Base-by-base conservation (phyloP, 2,797 vertebrate genomes). In the Netta rufina region DNA sequence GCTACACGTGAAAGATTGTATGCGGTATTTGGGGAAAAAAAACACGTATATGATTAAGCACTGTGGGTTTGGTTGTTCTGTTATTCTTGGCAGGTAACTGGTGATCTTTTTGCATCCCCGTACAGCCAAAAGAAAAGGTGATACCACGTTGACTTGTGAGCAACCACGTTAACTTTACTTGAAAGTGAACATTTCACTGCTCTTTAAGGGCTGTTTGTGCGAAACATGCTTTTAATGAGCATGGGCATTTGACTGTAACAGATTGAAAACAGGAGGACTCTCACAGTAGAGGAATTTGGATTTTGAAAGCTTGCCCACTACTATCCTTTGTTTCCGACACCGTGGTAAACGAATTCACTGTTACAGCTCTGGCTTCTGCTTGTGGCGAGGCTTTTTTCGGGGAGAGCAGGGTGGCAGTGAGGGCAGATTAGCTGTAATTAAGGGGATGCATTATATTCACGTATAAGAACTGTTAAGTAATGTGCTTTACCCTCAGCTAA, bases 241-340 rank as follows among this genome's bases (percentile, higher is more conserved):
- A 49, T 2, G 1, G 1, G 5, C 32, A 27, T 90, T 88, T 95
- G 47, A 76, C 85, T 94, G 83, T 75, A 84, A 87, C 72, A 89
- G 84, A 95, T 72, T 93, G 95, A 94, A 96, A 91, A 87, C 89
- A 93, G 93, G 76, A 93, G 60, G 76, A 39, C 70, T 95, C 69
- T 91, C 67, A 49, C 41, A 89, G 69, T 47, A 75, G 79, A 94
- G 93, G 33, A 88, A 84, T 5, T 54, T 45, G 33, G 91, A 51
- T 86, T 93, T 93, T 95, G 92, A 93, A 97, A 90, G 53, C 76
- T 92, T 94, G 87, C 90, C 94, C 81, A 24, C 87, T 90, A 88
- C 94, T 96, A 36, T 96, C 36, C 62, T 92, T 96, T 96, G 92
- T 97, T 91, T 87, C 80, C 9, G 4, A 57, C 0, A 4, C 56